A percentile compares a stretch with the other conserved stretches of the same genome.
These are phyloP conservation scores for Fundulus diaphanus DNA, from an alignment of 2,797 vertebrate species.

Conservation along the genomic window DNA sequence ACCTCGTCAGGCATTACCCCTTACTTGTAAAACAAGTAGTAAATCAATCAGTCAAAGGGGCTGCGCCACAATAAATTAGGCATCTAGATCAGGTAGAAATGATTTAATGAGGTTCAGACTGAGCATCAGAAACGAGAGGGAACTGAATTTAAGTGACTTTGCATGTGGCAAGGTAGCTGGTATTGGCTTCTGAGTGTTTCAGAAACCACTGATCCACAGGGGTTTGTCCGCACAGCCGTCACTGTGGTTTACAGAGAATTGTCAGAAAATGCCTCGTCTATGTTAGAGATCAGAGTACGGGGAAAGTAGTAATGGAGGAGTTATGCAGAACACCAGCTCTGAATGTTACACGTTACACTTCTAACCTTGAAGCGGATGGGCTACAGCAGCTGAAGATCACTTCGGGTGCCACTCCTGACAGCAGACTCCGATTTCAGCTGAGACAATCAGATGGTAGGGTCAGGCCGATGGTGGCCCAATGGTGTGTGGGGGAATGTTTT, in stretches of 20 bases:
- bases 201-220: too few relatives aligned
- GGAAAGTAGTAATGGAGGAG: too few relatives aligned
- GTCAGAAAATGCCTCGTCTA: background rate
- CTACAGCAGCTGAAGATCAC: background rate
- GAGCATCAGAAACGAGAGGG: background rate
- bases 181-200: background rate
- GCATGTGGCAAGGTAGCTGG: background rate
- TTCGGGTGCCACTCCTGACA: background rate
- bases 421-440: background rate
- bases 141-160: background rate
- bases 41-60: background rate
- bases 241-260: background rate
- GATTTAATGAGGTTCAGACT: background rate
- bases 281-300: background rate
- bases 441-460: too few relatives aligned
- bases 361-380: background rate
- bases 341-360: background rate
- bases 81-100: background rate
- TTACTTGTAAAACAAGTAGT: background rate
- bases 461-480: background rate
- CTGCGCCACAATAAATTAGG: background rate
- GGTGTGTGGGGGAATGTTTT: background rate
- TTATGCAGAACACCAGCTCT: background rate
- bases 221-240: background rate
- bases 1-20: too few relatives aligned